phyloP scores from a whole-genome alignment of 2,888 invertebrate species.

The Eupithecia inturbata region DNA sequence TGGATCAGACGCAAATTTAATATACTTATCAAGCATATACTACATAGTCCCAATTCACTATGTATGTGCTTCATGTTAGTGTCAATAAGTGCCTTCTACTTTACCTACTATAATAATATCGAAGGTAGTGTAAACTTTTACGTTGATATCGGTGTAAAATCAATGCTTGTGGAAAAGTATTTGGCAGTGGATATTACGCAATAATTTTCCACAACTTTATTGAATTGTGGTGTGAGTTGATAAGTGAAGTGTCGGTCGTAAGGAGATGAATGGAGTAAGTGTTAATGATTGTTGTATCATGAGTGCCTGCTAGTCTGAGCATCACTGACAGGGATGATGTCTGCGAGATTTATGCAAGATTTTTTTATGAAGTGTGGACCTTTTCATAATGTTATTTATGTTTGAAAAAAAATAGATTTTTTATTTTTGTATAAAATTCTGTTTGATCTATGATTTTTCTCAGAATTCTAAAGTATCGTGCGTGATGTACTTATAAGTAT shows the following conservation, averaged over 20 bases:
- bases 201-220: constrained; percentile 29
- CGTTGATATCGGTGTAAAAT: constrained; percentile 39
- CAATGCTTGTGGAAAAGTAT: constrained; percentile 34
- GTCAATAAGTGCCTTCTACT: constrained; percentile 63
- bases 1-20: constrained; percentile 25
- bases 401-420: constrained; percentile 44
- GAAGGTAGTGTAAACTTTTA: constrained; percentile 47
- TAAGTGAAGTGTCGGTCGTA: constrained; percentile 37
- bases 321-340: constrained; percentile 83
- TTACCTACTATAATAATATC: constrained; percentile 46
- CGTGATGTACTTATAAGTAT: constrained; percentile 72
- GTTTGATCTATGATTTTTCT: constrained; percentile 55
- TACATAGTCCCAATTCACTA: constrained; percentile 18
- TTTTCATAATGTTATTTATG: constrained; percentile 48
- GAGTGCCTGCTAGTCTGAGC: constrained; percentile 83
- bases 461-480: constrained; percentile 56
- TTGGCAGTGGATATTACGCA: constrained; percentile 34
- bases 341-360: constrained; percentile 83
- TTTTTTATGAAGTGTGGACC: constrained; percentile 66
- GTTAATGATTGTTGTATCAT: constrained; percentile 49
- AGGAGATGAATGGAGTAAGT: constrained; percentile 41
- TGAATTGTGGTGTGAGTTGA: constrained; percentile 36
- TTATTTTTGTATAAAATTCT: constrained; percentile 45
- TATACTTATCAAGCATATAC: constrained; percentile 29
- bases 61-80: constrained; percentile 40